Base-by-base conservation (phyloP, 2,113 vertebrate species). In the Semnopithecus entellus region DNA sequence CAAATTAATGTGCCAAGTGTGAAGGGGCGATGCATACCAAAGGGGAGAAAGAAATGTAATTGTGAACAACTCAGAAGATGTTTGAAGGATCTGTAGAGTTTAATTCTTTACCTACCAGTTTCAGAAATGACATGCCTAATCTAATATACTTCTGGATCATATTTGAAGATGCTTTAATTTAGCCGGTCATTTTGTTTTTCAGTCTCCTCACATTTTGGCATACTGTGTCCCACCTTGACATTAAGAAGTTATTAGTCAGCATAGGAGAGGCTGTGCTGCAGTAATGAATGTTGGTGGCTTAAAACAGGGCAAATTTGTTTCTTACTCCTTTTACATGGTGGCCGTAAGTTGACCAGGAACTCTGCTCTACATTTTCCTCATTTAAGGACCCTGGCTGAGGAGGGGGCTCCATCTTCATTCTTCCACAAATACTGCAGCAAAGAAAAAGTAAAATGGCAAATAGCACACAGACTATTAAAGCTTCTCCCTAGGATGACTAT, bases 151-250 rank as follows among this genome's bases (percentile, higher is more conserved):
- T 85, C 57, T 82, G 16, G 23, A 50, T 64, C 45, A 76, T 87
- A 72, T 80, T 13, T 79, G 20, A 95, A 96, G 22, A 70, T 23
- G 45, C 32, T 95, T 86, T 76, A 66, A 79, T 68, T 96, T 92
- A 96, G 61, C 48, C 52, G 81, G 25, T 64, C 59, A 40, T 43
- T 87, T 70, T 66, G 14, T 79, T 70, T 93, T 81, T 40, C 40
- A 88, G 23, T 81, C 38, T 89, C 75, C 22, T 84, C 30, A 35
- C 30, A 23, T 85, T 12, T 88, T 90, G n/a, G 14, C 55, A 59
- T 84, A 73, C 14, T 40, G 22, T 93, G 48, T 68, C 27, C 13
- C 50, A 72, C 76, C 45, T 45, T 81, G 50, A 78, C 12, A 45
- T 83, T 84, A 90, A 57, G 59, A 80, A 89, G 73, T 35, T 79